Evolutionary conservation across 2,888 invertebrate species (phyloP).

Genomic region (Pristionchus mayeri): DNA sequence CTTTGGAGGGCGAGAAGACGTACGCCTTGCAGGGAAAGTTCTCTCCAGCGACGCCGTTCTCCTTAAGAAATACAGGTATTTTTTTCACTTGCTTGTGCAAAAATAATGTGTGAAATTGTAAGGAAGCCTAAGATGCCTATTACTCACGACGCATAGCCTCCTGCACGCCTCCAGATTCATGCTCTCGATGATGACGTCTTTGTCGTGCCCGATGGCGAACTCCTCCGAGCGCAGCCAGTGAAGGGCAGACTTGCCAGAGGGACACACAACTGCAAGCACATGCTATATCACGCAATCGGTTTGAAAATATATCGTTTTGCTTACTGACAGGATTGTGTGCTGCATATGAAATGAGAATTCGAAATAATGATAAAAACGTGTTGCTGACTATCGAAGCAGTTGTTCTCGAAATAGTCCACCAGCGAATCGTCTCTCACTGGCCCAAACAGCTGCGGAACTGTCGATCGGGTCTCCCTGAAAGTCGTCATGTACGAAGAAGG

Average conservation of each 20-base stretch:
- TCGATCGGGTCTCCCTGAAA: conserved; percentile 22
- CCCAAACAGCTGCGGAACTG: conserved; percentile 10
- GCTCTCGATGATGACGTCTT: conserved; percentile 71
- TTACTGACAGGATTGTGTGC: background rate
- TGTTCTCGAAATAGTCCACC: conserved; percentile 76
- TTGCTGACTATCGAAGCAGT: conserved; percentile 71
- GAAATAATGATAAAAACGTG: background rate
- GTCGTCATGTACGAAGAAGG: too few relatives aligned
- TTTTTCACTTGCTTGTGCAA: background rate
- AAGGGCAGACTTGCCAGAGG: conserved; percentile 54
- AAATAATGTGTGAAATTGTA: background rate
- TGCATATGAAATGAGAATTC: background rate
- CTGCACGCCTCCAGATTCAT: conserved; percentile 62
- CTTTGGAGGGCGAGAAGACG: conserved; percentile 66
- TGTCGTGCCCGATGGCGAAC: conserved; percentile 65
- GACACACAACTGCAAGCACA: conserved; percentile 66
- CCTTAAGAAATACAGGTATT: conserved; percentile 53
- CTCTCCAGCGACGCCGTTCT: conserved; percentile 68
- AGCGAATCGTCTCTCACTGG: conserved; percentile 62
- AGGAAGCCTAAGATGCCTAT: background rate
- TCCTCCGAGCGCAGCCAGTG: conserved; percentile 73
- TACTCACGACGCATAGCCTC: conserved; percentile 52
- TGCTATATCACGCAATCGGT: too few relatives aligned
- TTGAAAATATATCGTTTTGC: too few relatives aligned
- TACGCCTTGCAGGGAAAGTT: conserved; percentile 72